A percentile compares a stretch with the other conserved stretches of the same genome.
Evolutionary conservation across 2,113 vertebrate species (phyloP).

Genomic region (Tricholaema leucomelas): DNA sequence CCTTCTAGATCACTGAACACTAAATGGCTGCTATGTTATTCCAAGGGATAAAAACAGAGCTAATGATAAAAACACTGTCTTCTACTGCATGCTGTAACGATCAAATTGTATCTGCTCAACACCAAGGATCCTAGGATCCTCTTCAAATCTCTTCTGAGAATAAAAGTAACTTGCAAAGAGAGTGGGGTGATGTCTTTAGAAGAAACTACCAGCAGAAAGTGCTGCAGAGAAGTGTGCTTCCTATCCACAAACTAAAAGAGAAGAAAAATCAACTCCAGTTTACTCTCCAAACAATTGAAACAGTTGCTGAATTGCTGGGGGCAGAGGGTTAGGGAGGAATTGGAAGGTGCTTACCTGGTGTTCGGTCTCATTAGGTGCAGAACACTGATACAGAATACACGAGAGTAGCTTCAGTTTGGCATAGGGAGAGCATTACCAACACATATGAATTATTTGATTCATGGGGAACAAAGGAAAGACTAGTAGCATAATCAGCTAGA

Average conservation of each 20-base stretch:
- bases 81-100: neutral
- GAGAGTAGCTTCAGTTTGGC: neutral
- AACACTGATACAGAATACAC: neutral
- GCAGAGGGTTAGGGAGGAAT: neutral
- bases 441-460: neutral
- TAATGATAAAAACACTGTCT: neutral
- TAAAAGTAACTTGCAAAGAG: neutral
- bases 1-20: neutral
- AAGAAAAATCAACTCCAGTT: neutral
- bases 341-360: neutral
- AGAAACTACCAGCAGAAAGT: neutral
- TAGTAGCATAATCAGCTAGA: neutral
- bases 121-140: neutral
- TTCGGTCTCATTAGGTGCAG: neutral
- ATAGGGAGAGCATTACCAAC: neutral
- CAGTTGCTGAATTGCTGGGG: neutral
- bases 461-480: neutral
- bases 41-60: neutral
- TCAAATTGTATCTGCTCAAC: neutral
- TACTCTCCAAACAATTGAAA: neutral
- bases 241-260: neutral
- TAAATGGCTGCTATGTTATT: neutral
- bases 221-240: neutral
- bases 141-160: neutral
- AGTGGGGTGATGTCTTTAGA: neutral